Evolutionary conservation across 2,888 invertebrate species (phyloP), one percentile per base, ranked within the genome.

Genomic region (Allolobophora icterica): DNA sequence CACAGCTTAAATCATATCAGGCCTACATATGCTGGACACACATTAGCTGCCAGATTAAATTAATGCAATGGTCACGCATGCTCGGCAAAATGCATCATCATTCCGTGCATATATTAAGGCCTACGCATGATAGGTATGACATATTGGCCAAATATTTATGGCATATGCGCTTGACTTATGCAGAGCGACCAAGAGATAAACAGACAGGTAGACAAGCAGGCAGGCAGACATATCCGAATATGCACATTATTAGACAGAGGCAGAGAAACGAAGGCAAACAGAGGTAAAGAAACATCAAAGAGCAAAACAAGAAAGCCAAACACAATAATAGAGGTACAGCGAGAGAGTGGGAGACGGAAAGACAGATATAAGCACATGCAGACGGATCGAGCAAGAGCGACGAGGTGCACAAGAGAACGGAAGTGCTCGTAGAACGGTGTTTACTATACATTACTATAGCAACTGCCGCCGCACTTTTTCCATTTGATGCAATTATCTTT

Each of bases 401-500:
- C 8, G 13, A 45, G 52, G 52, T 24, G 8, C 24, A 52, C 1
- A 15, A 52, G 24, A 52, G 52, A 52, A 52, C 24, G 52, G 52
- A 52, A 52, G 52, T 52, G 24, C 52, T 52, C 52, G 52, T 11
- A 52, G 8, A 42, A 6, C 3, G 52, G 2, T n/a, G 71, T n/a
- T 30, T 71, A n/a, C 30, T 11, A 30, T n/a, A 58, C 8, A 71
- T 71, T 71, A 71, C 71, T 8, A 71, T 71, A 71, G 71, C 71
- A 71, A 71, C 71, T 71, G 8, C 71, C 71, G 71, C 71, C 71
- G 17, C 71, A 71, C n/a, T 71, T 71, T 3, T 8, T 1, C 71
- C 71, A 71, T 71, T n/a, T 71, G 71, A 71, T 71, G 71, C 71
- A 71, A 71, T 71, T 71, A 71, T 71, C 71, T 71, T 71, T 71